Conservation (phyloP, 2,797 vertebrate species). For the Myotis myotis region DNA sequence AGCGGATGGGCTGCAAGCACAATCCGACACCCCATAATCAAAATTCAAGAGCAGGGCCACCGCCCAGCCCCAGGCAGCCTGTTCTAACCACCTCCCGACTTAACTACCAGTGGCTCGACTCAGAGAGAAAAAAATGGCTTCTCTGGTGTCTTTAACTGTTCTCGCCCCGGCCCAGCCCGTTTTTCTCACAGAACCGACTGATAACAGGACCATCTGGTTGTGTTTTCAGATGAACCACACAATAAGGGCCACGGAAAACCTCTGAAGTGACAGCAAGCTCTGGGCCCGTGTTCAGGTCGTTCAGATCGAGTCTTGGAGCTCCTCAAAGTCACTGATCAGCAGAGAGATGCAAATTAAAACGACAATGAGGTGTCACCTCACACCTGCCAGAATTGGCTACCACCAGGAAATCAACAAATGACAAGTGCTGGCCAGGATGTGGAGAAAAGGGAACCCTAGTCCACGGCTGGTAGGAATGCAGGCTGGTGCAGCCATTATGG, state of each 20-base stretch:
- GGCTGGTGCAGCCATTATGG: no score
- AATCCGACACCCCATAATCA: constrained; percentile 69
- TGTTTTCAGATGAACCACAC: background rate
- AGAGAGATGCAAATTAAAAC: no score
- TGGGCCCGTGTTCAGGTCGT: background rate
- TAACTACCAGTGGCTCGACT: constrained; percentile 49
- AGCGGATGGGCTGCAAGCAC: background rate
- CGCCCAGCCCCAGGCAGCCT: constrained; percentile 12
- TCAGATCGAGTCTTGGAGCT: background rate
- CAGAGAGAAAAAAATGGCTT: background rate
- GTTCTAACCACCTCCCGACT: constrained; percentile 51
- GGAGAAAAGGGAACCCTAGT: no score
- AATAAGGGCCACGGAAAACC: background rate
- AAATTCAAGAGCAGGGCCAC: constrained; percentile 53
- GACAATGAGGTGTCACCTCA: no score
- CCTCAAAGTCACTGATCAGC: no score
- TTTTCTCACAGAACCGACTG: background rate
- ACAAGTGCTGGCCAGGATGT: no score
- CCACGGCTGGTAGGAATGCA: no score
- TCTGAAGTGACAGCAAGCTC: background rate
- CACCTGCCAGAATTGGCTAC: no score
- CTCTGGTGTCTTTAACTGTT: background rate
- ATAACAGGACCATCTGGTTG: background rate
- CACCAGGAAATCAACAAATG: no score
- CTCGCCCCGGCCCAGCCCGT: background rate